Conservation (phyloP, 1,140 invertebrate genomes). For the Listronotus bonariensis region DNA sequence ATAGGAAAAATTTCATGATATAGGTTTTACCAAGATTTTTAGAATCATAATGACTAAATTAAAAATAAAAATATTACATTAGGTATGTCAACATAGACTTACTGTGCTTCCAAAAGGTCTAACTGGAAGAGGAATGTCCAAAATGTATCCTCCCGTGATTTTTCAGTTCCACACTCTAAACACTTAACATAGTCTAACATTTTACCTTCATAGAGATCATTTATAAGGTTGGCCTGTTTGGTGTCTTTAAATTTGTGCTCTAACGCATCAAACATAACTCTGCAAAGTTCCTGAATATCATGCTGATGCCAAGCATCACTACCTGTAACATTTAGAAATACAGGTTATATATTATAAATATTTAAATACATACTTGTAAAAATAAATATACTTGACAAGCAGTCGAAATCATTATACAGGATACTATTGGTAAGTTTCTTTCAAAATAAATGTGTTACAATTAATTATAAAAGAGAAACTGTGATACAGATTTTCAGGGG, state of each 20-base stretch:
- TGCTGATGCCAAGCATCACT: slow-evolving; percentile 92
- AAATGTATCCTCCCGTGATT: slow-evolving; percentile 83
- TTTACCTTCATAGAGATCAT: slow-evolving; percentile 73
- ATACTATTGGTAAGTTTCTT: too few relatives aligned
- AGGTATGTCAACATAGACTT: slow-evolving; percentile 8
- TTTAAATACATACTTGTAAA: too few relatives aligned
- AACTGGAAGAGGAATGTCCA: slow-evolving; percentile 89
- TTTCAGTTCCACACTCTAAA: slow-evolving; percentile 84
- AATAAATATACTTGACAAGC: too few relatives aligned
- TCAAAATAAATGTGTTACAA: too few relatives aligned
- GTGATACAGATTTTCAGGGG: too few relatives aligned
- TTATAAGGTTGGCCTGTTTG: slow-evolving; percentile 82
- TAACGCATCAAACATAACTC: slow-evolving; percentile 91
- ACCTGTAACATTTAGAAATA: slow-evolving; percentile 8
- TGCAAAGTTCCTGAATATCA: slow-evolving; percentile 76
- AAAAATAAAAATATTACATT: too few relatives aligned
- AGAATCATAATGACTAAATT: too few relatives aligned
- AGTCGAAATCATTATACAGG: too few relatives aligned
- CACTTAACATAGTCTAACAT: slow-evolving; percentile 94
- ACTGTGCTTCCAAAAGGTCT: slow-evolving; percentile 77
- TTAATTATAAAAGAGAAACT: too few relatives aligned
- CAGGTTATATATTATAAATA: too few relatives aligned
- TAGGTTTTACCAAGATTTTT: too few relatives aligned
- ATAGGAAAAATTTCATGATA: too few relatives aligned
- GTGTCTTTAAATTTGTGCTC: slow-evolving; percentile 87